Percentiles rank a stretch among this genome's conserved stretches.
Evolutionary conservation across 2,888 invertebrate genomes (phyloP).

Genomic region (Zaprionus bogoriensis): DNA sequence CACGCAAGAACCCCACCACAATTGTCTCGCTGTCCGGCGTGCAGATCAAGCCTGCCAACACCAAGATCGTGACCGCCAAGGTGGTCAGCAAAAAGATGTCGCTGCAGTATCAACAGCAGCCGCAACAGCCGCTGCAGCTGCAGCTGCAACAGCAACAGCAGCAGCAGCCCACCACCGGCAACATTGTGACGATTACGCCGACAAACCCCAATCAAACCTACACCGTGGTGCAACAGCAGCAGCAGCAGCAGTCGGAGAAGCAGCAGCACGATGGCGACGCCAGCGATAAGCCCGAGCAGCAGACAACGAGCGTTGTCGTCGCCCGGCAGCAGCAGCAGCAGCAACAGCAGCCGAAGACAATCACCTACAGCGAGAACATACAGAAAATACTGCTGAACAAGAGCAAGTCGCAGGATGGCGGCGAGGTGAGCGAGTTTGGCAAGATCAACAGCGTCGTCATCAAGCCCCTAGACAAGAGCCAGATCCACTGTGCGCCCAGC

Average conservation of each 20-base stretch:
- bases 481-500: constrained; percentile 55
- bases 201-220: constrained; percentile 67
- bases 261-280: constrained; percentile 11
- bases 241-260: constrained; percentile 9
- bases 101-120: constrained; percentile 70
- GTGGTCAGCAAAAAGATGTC: constrained; percentile 80
- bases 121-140: constrained; percentile 41
- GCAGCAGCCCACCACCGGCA: constrained; percentile 82
- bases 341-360: constrained; percentile 38
- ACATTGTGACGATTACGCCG: constrained; percentile 82
- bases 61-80: constrained; percentile 83
- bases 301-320: constrained; percentile 3
- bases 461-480: constrained; percentile 56
- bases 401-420: constrained; percentile 49
- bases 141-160: constrained; percentile 43
- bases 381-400: constrained; percentile 66
- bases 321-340: constrained; percentile 20
- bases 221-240: constrained; percentile 48
- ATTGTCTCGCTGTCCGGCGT: constrained; percentile 81
- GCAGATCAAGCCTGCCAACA: constrained; percentile 81
- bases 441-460: constrained; percentile 65
- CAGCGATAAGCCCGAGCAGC: constrained; percentile 18
- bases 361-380: constrained; percentile 63
- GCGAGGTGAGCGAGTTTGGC: constrained; percentile 45
- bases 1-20: constrained; percentile 79